Percentiles rank a stretch among this genome's conserved stretches.
Conservation (phyloP, 2,113 vertebrate genomes). For the Pipra filicauda region DNA sequence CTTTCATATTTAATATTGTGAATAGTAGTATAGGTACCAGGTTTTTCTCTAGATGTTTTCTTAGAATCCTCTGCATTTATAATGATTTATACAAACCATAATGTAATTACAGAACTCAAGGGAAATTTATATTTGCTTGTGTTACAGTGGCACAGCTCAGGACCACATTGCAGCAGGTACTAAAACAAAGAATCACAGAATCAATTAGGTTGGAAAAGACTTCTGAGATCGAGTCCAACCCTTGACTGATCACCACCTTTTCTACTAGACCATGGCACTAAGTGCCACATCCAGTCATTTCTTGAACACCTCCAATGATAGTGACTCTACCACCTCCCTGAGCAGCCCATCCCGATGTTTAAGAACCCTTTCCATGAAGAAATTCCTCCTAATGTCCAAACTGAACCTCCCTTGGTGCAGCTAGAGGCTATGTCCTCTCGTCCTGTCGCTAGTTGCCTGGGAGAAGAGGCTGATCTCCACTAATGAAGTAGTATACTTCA, state of each 20-base stretch:
- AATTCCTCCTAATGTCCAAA: neutral
- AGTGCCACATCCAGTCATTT: neutral
- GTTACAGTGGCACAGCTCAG: neutral
- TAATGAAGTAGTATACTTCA: neutral
- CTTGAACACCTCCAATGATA: neutral
- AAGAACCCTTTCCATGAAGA: neutral
- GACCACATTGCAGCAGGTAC: neutral
- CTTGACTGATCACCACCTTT: neutral
- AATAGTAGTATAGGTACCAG: neutral
- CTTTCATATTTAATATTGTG: neutral
- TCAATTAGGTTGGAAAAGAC: neutral
- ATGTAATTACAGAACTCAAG: constrained; percentile 52
- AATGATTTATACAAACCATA: constrained; percentile 4
- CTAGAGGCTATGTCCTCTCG: neutral
- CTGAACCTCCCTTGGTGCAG: neutral
- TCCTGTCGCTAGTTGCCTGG: neutral
- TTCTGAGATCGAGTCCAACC: neutral
- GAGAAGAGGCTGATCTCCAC: neutral
- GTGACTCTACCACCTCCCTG: neutral
- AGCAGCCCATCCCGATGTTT: neutral
- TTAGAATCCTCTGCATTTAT: neutral
- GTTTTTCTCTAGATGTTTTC: neutral
- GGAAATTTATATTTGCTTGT: neutral
- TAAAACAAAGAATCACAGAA: neutral
- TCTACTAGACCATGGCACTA: neutral